Percentiles rank a stretch among this genome's conserved stretches.
Evolutionary conservation across 2,888 invertebrate genomes (phyloP).

Genomic region (Heliconius sara): DNA sequence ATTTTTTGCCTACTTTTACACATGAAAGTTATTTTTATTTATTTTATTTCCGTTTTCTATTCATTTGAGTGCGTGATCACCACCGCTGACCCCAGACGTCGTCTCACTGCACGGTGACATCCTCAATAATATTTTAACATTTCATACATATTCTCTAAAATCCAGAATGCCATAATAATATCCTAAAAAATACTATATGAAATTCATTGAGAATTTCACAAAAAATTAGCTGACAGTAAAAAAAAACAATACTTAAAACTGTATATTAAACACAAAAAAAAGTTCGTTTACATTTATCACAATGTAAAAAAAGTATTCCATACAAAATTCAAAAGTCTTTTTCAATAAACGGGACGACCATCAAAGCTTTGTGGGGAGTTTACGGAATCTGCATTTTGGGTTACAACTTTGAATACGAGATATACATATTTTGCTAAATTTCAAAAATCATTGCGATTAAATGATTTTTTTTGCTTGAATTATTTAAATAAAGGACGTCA

Average conservation of each 20-base stretch:
- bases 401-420: slow-evolving; percentile 35
- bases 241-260: not conserved
- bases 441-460: slow-evolving; percentile 32
- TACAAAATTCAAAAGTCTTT: slow-evolving; percentile 31
- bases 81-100: too few species aligned
- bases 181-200: not conserved
- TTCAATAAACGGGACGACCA: slow-evolving; percentile 44
- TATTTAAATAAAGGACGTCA: not conserved
- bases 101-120: too few species aligned
- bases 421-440: slow-evolving; percentile 33
- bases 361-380: slow-evolving; percentile 45
- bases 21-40: too few species aligned
- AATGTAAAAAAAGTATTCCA: slow-evolving; percentile 6
- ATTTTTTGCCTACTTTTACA: too few species aligned
- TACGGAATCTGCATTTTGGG: slow-evolving; percentile 47
- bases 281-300: not conserved
- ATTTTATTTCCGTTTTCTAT: too few species aligned
- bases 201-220: too few species aligned
- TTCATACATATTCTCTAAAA: too few species aligned
- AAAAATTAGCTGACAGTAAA: too few species aligned
- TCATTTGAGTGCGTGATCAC: too few species aligned
- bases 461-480: not conserved
- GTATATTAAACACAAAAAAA: not conserved
- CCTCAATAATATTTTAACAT: too few species aligned
- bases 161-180: too few species aligned